phyloP scores from a whole-genome alignment of 1,140 invertebrate genomes.

The Zaprionus lachaisei region DNA sequence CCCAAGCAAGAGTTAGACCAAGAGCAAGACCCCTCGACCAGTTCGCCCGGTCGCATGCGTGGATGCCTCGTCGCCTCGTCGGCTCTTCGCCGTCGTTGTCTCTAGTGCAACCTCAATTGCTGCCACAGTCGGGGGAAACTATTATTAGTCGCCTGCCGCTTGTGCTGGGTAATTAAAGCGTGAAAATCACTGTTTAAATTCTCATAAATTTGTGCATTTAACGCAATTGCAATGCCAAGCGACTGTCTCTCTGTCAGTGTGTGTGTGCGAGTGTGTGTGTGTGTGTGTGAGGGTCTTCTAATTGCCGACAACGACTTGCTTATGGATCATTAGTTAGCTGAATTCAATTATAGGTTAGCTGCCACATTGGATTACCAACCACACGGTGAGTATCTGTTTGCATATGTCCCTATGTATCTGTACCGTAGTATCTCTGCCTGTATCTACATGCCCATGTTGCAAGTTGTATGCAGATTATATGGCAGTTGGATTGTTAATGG shows the following conservation, averaged over 20 bases:
- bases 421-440: neutral
- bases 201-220: slow-evolving; percentile 82
- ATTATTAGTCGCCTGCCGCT: slow-evolving; percentile 64
- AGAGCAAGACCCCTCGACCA: neutral
- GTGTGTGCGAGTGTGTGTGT: slow-evolving; percentile 13
- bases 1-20: neutral
- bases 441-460: slow-evolving; percentile 1
- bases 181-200: slow-evolving; percentile 84
- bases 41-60: slow-evolving; percentile 5
- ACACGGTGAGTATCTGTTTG: slow-evolving; percentile 55
- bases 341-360: slow-evolving; percentile 71
- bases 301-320: slow-evolving; percentile 51
- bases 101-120: slow-evolving; percentile 21
- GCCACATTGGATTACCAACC: slow-evolving; percentile 50
- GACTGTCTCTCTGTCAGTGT: slow-evolving; percentile 14
- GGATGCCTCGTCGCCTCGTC: slow-evolving; percentile 9
- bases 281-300: slow-evolving; percentile 24
- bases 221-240: slow-evolving; percentile 60
- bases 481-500: slow-evolving; percentile 45
- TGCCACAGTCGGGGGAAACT: slow-evolving; percentile 44
- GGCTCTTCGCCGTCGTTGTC: neutral
- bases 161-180: slow-evolving; percentile 80
- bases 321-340: slow-evolving; percentile 60
- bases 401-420: slow-evolving; percentile 21
- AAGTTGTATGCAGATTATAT: slow-evolving; percentile 4